Evolutionary conservation across 2,797 vertebrate genomes (phyloP).

Genomic region (Pogoniulus pusillus): DNA sequence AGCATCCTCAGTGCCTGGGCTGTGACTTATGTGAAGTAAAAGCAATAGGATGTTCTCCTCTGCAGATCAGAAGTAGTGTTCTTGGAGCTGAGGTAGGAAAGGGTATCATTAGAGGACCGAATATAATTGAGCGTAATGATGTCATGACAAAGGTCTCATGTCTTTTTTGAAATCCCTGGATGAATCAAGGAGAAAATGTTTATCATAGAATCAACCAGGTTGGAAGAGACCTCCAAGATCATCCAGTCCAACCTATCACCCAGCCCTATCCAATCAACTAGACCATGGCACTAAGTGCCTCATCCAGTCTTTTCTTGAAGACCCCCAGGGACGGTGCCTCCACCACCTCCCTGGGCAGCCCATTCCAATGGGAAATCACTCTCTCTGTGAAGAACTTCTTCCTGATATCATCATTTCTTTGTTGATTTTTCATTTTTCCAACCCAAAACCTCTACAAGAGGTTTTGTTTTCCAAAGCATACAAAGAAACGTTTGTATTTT

Average conservation of each 20-base stretch:
- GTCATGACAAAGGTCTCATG: not conserved
- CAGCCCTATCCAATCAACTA: too few species aligned
- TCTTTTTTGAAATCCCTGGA: not conserved
- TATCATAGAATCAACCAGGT: too few species aligned
- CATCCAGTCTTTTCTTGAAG: too few species aligned
- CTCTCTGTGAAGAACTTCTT: too few species aligned
- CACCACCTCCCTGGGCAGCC: too few species aligned
- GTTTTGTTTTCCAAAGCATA: slow-evolving; percentile 16
- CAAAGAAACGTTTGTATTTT: not conserved
- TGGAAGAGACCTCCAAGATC: too few species aligned
- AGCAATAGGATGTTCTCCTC: not conserved
- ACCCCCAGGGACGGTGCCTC: too few species aligned
- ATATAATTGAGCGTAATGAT: slow-evolving; percentile 22
- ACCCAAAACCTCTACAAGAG: slow-evolving; percentile 1
- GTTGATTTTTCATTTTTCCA: not conserved
- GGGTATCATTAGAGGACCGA: not conserved
- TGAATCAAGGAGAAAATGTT: slow-evolving; percentile 49
- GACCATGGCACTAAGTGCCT: too few species aligned
- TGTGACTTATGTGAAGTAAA: slow-evolving; percentile 5
- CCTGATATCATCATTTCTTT: not conserved
- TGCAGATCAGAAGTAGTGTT: not conserved
- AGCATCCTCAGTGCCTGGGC: not conserved
- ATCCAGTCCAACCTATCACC: too few species aligned
- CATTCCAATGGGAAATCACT: too few species aligned
- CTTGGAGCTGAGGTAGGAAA: not conserved